phyloP scores from a whole-genome alignment of 2,888 invertebrate genomes.

The Tortricodes alternella region DNA sequence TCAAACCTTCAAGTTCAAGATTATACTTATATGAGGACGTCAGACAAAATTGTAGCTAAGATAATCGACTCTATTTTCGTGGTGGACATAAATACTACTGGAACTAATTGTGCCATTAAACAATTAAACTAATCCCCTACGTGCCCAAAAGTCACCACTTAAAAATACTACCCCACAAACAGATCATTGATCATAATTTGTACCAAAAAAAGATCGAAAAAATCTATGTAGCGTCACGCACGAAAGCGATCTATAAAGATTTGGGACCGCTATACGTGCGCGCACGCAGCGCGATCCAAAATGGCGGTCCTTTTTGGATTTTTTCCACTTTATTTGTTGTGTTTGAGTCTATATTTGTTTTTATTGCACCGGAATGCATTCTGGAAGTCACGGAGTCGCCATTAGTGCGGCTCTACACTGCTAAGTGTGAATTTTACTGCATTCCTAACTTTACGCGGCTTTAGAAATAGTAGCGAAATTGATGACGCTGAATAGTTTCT shows the following conservation, averaged over 20 bases:
- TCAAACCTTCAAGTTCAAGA: too few relatives aligned
- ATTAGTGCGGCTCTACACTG: slow-evolving; percentile 59
- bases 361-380: slow-evolving; percentile 73
- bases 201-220: slow-evolving; percentile 48
- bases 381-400: slow-evolving; percentile 70
- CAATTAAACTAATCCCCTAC: slow-evolving; percentile 21
- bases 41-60: too few relatives aligned
- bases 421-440: slow-evolving; percentile 42
- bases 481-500: slow-evolving; percentile 7
- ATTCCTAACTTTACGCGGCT: slow-evolving; percentile 35
- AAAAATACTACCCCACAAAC: slow-evolving; percentile 40
- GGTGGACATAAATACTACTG: not conserved
- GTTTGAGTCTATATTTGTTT: slow-evolving; percentile 74
- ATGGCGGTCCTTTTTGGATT: slow-evolving; percentile 58
- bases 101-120: slow-evolving; percentile 9
- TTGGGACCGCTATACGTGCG: slow-evolving; percentile 66
- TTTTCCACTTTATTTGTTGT: slow-evolving; percentile 71
- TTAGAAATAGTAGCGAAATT: slow-evolving; percentile 9
- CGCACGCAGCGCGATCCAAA: slow-evolving; percentile 46
- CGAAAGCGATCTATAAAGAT: slow-evolving; percentile 79
- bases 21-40: too few relatives aligned
- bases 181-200: slow-evolving; percentile 53
- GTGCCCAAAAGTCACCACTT: slow-evolving; percentile 16
- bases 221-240: slow-evolving; percentile 65
- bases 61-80: too few relatives aligned